phyloP scores from a whole-genome alignment of 2,888 invertebrate genomes.

The Cantharis rufa region DNA sequence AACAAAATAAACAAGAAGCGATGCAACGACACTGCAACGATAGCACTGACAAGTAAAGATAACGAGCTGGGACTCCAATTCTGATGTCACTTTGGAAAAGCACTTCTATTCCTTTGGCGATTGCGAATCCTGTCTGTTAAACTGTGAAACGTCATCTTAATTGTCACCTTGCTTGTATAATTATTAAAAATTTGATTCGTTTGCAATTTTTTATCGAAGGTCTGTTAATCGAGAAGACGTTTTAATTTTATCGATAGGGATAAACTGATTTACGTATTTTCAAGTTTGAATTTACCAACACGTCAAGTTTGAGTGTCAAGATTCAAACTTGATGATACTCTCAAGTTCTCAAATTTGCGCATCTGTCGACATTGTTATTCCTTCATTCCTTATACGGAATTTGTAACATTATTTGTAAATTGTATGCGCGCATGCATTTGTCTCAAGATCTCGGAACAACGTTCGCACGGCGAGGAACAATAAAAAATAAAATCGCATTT shows the following conservation, averaged over 20 bases:
- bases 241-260: background rate
- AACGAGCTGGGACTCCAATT: constrained; percentile 22
- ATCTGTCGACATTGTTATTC: constrained; percentile 41
- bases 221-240: background rate
- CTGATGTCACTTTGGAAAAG: constrained; percentile 22
- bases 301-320: constrained; percentile 9
- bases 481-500: constrained; percentile 6
- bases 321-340: constrained; percentile 4
- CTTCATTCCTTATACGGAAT: constrained; percentile 36
- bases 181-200: constrained; percentile 29
- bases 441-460: constrained; percentile 18
- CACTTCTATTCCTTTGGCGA: constrained; percentile 22
- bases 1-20: constrained; percentile 29
- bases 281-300: constrained; percentile 12
- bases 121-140: constrained; percentile 23
- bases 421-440: constrained; percentile 37
- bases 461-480: constrained; percentile 9
- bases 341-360: constrained; percentile 41
- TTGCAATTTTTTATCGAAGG: constrained; percentile 5
- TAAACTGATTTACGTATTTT: constrained; percentile 7
- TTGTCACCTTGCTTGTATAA: constrained; percentile 31
- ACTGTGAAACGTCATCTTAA: constrained; percentile 28
- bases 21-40: constrained; percentile 25
- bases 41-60: constrained; percentile 29
- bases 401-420: constrained; percentile 35